Base-by-base conservation (phyloP, 2,797 vertebrate genomes). In the Schizopygopsis pylzovi region DNA sequence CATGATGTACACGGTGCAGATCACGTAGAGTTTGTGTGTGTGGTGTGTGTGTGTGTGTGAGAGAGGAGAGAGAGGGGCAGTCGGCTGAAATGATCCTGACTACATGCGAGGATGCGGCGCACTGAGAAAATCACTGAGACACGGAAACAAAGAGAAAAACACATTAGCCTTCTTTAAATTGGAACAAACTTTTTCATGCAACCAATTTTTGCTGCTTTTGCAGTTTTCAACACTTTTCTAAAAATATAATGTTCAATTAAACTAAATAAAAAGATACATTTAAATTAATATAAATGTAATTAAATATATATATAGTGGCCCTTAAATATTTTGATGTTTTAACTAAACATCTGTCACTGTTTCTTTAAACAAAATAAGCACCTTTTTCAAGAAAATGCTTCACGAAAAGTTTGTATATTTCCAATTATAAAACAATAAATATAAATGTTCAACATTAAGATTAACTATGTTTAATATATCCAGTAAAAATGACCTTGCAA, bases 61-160 rank as follows among this genome's bases (percentile, higher is more conserved):
- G 82, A 76, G 18, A 37, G 76, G n/a, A n/a, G n/a, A n/a, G n/a
- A n/a, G n/a, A n/a, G n/a, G n/a, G 76, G 41, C 75, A 80, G 67
- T 56, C 68, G 12, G 43, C 25, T 63, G 33, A 61, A 43, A 22
- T 65, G 59, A 79, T 37, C 45, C 28, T 61, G 47, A 86, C 71
- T 93, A 92, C 87, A 89, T 56, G 33, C 85, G 88, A 11, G 90
- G 91, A 85, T 90, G 90, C 25, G 85, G 65, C 39, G 86, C 86
- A 71, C 91, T 90, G 56, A 93, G 89, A 75, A 93, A 93, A 73
- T 92, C 91, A 91, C 92, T 93, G 15, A 84, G 49, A 84, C 61
- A 61, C 37, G 77, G 28, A 56, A 43, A 49, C 12, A 79, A 61
- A 39, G 11, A 54, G 39, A 87, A 81, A 6, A 52, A 22, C 25